phyloP scores from a whole-genome alignment of 2,888 invertebrate genomes.

The Theretra japonica region DNA sequence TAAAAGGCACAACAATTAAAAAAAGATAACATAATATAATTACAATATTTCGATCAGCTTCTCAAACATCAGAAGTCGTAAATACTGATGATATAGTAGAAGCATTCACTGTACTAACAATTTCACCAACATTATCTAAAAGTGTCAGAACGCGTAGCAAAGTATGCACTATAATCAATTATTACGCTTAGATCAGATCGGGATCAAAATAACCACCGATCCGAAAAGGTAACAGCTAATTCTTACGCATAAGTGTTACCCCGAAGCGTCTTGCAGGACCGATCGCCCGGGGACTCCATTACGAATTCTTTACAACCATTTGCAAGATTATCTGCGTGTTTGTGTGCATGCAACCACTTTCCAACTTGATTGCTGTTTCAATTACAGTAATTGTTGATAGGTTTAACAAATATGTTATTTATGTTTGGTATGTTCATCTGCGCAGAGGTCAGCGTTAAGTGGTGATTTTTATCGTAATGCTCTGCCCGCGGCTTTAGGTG shows the following conservation, averaged over 20 bases:
- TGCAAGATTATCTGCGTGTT: slow-evolving; percentile 20
- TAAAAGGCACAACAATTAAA: too few relatives aligned
- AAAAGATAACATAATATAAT: too few relatives aligned
- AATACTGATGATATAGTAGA: too few relatives aligned
- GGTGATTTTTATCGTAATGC: background rate
- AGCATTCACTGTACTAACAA: too few relatives aligned
- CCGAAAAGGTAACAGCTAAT: background rate
- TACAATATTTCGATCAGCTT: too few relatives aligned
- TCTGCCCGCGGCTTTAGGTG: background rate
- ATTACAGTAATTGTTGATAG: slow-evolving; percentile 27
- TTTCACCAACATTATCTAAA: too few relatives aligned
- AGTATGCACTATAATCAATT: too few relatives aligned
- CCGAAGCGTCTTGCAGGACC: background rate
- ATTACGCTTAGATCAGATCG: background rate
- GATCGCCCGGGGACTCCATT: slow-evolving; percentile 15
- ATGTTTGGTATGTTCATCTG: slow-evolving; percentile 1
- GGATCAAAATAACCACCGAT: background rate
- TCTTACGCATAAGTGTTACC: slow-evolving; percentile 13
- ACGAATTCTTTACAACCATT: slow-evolving; percentile 26
- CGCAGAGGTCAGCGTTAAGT: background rate
- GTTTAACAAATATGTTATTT: slow-evolving; percentile 27
- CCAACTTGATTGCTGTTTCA: slow-evolving; percentile 20
- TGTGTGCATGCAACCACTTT: slow-evolving; percentile 22
- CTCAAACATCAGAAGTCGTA: too few relatives aligned
- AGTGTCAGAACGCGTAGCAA: too few relatives aligned